Percentiles rank a stretch among this genome's conserved stretches.
These are phyloP conservation scores for Frieseomelitta varia DNA, from an alignment of 1,140 invertebrate genomes.

Conservation along the genomic window DNA sequence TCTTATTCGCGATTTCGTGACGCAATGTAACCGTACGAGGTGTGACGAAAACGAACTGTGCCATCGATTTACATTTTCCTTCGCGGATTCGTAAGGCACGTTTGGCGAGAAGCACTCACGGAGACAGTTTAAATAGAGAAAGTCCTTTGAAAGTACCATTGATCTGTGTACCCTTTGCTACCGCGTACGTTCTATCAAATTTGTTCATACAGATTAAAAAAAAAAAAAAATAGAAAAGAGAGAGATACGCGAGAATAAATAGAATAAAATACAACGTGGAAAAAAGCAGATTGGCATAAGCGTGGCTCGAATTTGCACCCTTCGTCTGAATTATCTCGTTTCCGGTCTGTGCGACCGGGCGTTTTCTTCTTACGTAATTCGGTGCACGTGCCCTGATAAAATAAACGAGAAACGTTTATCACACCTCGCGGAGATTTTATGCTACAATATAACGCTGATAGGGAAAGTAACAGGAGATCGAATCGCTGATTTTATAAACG, in stretches of 20 bases:
- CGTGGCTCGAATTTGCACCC: slow-evolving; percentile 36
- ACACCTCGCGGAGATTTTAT: slow-evolving; percentile 15
- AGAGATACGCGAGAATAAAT: neutral
- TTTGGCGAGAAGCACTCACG: neutral
- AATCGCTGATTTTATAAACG: slow-evolving; percentile 24
- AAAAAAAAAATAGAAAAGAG: neutral
- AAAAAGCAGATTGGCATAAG: slow-evolving; percentile 43
- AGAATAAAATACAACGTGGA: slow-evolving; percentile 22
- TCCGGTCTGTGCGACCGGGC: slow-evolving; percentile 20
- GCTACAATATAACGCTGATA: neutral
- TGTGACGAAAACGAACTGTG: slow-evolving; percentile 3
- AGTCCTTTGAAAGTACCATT: neutral
- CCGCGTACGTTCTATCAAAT: neutral
- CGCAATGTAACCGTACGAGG: neutral
- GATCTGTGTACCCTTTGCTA: neutral
- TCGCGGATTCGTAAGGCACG: neutral
- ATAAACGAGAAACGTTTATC: slow-evolving; percentile 39
- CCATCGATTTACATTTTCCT: slow-evolving; percentile 40
- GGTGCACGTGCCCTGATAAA: slow-evolving; percentile 33
- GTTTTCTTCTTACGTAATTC: slow-evolving; percentile 30
- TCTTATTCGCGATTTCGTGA: slow-evolving; percentile 21
- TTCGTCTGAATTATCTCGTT: slow-evolving; percentile 32
- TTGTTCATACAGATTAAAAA: neutral
- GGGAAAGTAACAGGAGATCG: slow-evolving; percentile 5
- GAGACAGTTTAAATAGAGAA: slow-evolving; percentile 42